A percentile compares a stretch with the other conserved stretches of the same genome.
phyloP scores from a whole-genome alignment of 2,113 vertebrate species.

The Hydrochoerus hydrochaeris region DNA sequence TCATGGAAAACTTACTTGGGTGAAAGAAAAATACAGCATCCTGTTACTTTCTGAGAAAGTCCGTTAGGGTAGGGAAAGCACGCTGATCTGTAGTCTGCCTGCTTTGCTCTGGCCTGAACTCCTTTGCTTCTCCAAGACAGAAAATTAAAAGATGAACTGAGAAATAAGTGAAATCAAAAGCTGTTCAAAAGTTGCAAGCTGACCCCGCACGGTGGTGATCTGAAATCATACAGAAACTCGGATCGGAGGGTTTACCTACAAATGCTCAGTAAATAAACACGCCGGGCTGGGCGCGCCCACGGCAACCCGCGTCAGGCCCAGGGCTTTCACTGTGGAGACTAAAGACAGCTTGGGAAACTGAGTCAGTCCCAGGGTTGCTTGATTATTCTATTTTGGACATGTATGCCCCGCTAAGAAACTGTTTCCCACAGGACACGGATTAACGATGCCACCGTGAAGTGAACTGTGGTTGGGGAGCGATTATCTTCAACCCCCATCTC shows the following conservation, averaged over 20 bases:
- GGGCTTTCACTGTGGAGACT: not conserved
- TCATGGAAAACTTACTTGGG: constrained; percentile 75
- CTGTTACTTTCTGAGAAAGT: constrained; percentile 80
- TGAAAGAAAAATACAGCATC: constrained; percentile 65
- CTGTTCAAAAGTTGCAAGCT: constrained; percentile 38
- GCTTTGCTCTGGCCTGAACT: not conserved
- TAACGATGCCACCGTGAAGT: not conserved
- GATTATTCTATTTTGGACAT: not conserved
- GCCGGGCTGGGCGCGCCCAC: not conserved
- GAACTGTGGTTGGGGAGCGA: not conserved
- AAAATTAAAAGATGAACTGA: constrained; percentile 67
- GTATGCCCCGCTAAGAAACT: not conserved
- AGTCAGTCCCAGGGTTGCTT: not conserved
- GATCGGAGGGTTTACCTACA: constrained; percentile 51
- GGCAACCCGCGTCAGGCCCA: not conserved
- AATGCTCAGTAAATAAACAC: not conserved
- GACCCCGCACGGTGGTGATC: not conserved
- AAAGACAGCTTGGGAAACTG: not conserved
- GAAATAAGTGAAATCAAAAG: constrained; percentile 72
- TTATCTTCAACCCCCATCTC: not conserved
- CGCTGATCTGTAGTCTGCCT: not conserved
- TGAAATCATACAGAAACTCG: constrained; percentile 70
- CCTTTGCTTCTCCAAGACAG: not conserved
- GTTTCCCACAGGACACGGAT: not conserved
- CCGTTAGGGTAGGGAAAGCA: constrained; percentile 49